These are phyloP conservation scores for Xenops minutus DNA, from an alignment of 2,797 vertebrate genomes.

Conservation along the genomic window DNA sequence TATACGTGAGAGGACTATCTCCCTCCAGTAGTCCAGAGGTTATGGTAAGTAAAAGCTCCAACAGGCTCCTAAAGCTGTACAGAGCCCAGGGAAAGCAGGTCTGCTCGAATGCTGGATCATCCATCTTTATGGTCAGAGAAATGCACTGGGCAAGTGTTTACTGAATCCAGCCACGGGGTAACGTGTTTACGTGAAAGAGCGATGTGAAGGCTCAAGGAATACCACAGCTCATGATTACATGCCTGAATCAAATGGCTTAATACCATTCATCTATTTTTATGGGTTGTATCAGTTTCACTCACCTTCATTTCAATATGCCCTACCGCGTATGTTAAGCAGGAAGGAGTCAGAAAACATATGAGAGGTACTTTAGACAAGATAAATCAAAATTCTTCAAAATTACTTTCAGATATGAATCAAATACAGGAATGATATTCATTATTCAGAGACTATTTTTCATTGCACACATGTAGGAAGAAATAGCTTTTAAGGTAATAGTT, in stretches of 20 bases:
- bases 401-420: neutral
- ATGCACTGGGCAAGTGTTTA: neutral
- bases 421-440: neutral
- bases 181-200: neutral
- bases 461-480: neutral
- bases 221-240: neutral
- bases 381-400: neutral
- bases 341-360: slow-evolving; percentile 19
- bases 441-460: neutral
- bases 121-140: neutral
- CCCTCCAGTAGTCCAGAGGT: neutral
- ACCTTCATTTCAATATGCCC: slow-evolving; percentile 19
- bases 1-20: neutral
- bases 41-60: neutral
- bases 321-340: neutral
- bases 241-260: slow-evolving; percentile 30
- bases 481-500: neutral
- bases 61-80: neutral
- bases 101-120: neutral
- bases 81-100: neutral
- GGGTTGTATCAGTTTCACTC: slow-evolving; percentile 33
- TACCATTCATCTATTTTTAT: slow-evolving; percentile 51
- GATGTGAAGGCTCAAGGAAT: neutral
- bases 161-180: neutral
- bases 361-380: neutral